Percentiles rank a stretch among this genome's conserved stretches.
phyloP scores from a whole-genome alignment of 2,888 invertebrate species.

The Torymus tubicola region DNA sequence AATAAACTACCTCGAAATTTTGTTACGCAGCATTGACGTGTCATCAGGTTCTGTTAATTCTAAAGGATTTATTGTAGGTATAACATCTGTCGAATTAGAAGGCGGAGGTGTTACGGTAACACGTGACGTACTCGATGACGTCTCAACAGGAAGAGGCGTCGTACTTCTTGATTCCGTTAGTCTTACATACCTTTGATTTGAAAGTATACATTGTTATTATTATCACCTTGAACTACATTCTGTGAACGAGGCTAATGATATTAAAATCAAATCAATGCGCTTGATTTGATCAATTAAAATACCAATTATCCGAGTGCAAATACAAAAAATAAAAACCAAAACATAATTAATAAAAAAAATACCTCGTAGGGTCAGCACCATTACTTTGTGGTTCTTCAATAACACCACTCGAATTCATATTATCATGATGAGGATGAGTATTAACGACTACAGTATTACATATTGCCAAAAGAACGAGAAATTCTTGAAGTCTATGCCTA shows the following conservation, averaged over 20 bases:
- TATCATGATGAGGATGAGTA: constrained; percentile 86
- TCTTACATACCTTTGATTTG: constrained; percentile 80
- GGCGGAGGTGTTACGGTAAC: constrained; percentile 49
- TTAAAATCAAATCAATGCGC: background rate
- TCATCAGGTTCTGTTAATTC: constrained; percentile 35
- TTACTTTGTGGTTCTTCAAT: constrained; percentile 77
- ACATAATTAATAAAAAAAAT: constrained; percentile 54
- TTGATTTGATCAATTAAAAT: constrained; percentile 1
- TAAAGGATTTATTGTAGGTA: constrained; percentile 16
- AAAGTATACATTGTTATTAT: background rate
- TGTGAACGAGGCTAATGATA: too few relatives aligned
- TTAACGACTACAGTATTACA: constrained; percentile 98
- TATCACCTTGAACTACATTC: background rate
- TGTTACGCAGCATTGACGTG: constrained; percentile 21
- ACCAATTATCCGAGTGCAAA: background rate
- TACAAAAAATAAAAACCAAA: constrained; percentile 31
- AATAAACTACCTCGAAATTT: constrained; percentile 50
- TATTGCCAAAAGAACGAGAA: constrained; percentile 92
- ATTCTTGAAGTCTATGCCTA: constrained; percentile 87
- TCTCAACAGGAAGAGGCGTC: constrained; percentile 81
- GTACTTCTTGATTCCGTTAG: constrained; percentile 87
- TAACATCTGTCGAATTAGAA: constrained; percentile 38
- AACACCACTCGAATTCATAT: constrained; percentile 84
- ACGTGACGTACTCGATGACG: constrained; percentile 59
- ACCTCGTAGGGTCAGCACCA: constrained; percentile 67